Evolutionary conservation across 64 coral and sea anemone genomes (phyloP).

Genomic region (Astreopora myriophthalma): DNA sequence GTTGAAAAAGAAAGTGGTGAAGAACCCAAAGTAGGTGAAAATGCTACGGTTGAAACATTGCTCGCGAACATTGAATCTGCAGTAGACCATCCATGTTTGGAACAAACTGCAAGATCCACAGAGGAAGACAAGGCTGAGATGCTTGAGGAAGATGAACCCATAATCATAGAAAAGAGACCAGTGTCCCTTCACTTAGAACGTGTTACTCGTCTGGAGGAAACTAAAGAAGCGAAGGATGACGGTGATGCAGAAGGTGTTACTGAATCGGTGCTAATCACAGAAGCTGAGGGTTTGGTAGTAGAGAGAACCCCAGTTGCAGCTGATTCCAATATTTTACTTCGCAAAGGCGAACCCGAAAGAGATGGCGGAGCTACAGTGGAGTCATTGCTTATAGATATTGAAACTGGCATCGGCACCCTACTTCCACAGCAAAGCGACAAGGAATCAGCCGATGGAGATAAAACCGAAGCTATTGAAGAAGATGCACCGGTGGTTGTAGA

Average conservation of each 20-base stretch:
- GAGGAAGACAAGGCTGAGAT: background rate
- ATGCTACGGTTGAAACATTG: background rate
- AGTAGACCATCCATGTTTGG: background rate
- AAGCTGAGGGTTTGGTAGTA: background rate
- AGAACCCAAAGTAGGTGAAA: background rate
- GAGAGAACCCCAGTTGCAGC: background rate
- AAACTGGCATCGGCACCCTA: background rate
- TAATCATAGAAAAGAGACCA: background rate
- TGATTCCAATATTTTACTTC: background rate
- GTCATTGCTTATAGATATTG: background rate
- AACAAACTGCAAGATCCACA: background rate
- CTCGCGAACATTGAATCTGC: background rate
- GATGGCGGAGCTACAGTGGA: background rate
- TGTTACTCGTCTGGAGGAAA: background rate
- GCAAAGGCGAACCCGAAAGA: background rate
- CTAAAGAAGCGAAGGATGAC: no score
- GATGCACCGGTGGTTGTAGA: background rate
- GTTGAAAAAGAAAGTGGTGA: background rate
- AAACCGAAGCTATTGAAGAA: background rate
- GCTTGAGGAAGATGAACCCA: background rate
- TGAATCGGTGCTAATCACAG: background rate
- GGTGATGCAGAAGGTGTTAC: no score
- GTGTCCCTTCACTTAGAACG: background rate
- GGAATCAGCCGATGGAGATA: background rate
- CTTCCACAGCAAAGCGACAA: background rate